These are phyloP conservation scores for Cololabis saira DNA, from an alignment of 2,113 vertebrate species.

Conservation along the genomic window DNA sequence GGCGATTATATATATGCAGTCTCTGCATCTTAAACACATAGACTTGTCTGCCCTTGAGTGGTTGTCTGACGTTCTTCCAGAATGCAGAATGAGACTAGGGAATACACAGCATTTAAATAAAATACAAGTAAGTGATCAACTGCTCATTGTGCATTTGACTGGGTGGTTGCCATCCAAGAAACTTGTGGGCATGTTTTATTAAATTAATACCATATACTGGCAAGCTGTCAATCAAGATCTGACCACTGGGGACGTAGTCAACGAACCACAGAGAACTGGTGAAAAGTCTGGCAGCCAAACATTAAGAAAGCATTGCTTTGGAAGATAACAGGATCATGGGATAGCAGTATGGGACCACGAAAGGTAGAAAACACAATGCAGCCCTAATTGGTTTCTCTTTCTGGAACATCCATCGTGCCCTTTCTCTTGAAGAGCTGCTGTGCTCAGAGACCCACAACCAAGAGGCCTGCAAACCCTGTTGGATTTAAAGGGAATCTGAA, in stretches of 20 bases:
- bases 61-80: constrained; percentile 37
- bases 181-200: constrained; percentile 38
- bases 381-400: constrained; percentile 79
- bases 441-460: constrained; percentile 74
- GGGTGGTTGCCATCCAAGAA: constrained; percentile 40
- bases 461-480: constrained; percentile 72
- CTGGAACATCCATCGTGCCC: constrained; percentile 62
- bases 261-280: constrained; percentile 35
- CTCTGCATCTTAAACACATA: constrained; percentile 44
- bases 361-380: constrained; percentile 56
- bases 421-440: constrained; percentile 66
- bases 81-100: constrained; percentile 58
- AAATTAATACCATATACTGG: constrained; percentile 32
- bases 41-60: constrained; percentile 56
- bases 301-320: constrained; percentile 45
- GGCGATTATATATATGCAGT: constrained; percentile 48
- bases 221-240: constrained; percentile 40
- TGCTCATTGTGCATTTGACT: constrained; percentile 35
- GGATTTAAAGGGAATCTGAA: constrained; percentile 81
- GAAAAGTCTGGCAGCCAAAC: constrained; percentile 32
- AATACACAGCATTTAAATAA: constrained; percentile 29
- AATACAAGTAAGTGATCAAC: background rate
- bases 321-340: constrained; percentile 75
- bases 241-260: constrained; percentile 29
- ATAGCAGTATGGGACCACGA: constrained; percentile 35